Conservation (phyloP, 2,113 vertebrate species). For the Leptosomus discolor region DNA sequence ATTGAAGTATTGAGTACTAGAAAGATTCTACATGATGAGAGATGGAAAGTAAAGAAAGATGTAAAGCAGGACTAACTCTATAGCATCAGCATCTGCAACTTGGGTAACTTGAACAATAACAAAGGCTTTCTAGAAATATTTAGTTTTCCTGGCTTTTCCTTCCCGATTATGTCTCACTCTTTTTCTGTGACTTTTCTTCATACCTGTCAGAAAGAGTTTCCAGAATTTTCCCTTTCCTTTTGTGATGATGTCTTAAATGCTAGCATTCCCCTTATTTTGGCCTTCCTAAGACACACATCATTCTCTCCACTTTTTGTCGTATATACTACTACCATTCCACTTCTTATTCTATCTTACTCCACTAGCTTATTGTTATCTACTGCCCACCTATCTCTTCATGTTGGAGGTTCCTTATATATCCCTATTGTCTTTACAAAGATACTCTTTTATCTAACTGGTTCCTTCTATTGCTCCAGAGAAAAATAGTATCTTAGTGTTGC, state of each 20-base stretch:
- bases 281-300: background rate
- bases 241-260: background rate
- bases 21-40: background rate
- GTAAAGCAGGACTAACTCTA: background rate
- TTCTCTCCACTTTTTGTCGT: accelerated
- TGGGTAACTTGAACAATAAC: background rate
- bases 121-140: background rate
- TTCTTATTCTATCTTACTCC: background rate
- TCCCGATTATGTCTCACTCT: background rate
- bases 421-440: background rate
- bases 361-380: background rate
- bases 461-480: background rate
- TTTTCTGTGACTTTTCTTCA: background rate
- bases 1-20: background rate
- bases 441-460: background rate
- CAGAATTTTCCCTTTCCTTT: background rate
- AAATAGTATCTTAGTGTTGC: background rate
- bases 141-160: background rate
- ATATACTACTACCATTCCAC: background rate
- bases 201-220: background rate
- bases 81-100: background rate
- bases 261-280: background rate
- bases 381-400: background rate
- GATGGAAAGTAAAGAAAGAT: background rate
- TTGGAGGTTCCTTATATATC: background rate